Evolutionary conservation across 1,140 invertebrate genomes (phyloP).

Genomic region (Idris sp.): DNA sequence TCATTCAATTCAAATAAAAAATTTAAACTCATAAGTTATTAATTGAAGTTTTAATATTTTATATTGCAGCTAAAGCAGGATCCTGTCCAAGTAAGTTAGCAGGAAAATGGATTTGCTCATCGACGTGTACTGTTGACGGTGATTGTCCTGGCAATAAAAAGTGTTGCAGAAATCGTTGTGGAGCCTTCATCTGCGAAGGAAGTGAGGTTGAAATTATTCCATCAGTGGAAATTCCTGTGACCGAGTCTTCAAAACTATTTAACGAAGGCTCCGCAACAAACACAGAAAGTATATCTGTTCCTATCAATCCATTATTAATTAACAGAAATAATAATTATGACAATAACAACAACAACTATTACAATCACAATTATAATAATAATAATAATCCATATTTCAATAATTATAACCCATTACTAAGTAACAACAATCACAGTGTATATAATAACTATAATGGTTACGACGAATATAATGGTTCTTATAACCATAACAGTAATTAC

Average conservation of each 20-base stretch:
- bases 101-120: conserved; percentile 81
- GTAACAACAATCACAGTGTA: too few relatives aligned
- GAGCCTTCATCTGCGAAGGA: conserved; percentile 79
- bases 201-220: conserved; percentile 66
- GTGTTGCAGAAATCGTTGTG: conserved; percentile 82
- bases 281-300: background rate
- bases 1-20: too few relatives aligned
- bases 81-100: conserved; percentile 77
- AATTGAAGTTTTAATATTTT: too few relatives aligned
- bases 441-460: too few relatives aligned
- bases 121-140: conserved; percentile 79
- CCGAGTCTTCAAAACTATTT: conserved; percentile 1
- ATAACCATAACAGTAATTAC: too few relatives aligned
- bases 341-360: conserved; percentile 15
- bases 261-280: conserved; percentile 4
- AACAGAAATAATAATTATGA: conserved; percentile 8
- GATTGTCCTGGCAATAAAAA: conserved; percentile 80
- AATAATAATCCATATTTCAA: too few relatives aligned
- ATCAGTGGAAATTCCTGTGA: conserved; percentile 26
- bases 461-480: too few relatives aligned
- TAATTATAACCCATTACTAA: too few relatives aligned
- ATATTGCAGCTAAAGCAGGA: conserved; percentile 76
- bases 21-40: too few relatives aligned
- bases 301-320: conserved; percentile 43
- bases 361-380: background rate